A percentile compares a stretch with the other conserved stretches of the same genome.
These are phyloP conservation scores for Cromileptes altivelis DNA, from an alignment of 2,113 vertebrate genomes.

Conservation along the genomic window DNA sequence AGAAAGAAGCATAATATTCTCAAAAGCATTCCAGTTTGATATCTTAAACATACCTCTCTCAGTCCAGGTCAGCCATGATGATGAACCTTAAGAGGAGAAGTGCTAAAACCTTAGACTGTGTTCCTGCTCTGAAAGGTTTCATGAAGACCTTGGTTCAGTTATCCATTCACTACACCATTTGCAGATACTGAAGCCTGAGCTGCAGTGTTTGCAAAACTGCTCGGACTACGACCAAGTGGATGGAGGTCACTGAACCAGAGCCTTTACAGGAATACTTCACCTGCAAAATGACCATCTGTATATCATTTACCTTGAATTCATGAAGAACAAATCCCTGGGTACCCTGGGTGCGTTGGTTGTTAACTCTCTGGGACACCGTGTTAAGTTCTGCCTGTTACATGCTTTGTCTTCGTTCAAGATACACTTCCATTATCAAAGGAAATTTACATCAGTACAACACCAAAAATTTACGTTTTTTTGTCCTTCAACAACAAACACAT, in stretches of 20 bases:
- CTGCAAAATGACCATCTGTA: too few species aligned
- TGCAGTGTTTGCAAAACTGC: slow-evolving; percentile 1
- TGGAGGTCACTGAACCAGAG: neutral
- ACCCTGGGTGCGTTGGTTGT: too few species aligned
- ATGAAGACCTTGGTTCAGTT: slow-evolving; percentile 12
- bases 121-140: slow-evolving; percentile 18
- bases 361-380: too few species aligned
- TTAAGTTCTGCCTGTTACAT: too few species aligned
- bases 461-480: too few species aligned
- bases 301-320: too few species aligned
- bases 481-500: too few species aligned
- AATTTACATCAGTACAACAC: too few species aligned
- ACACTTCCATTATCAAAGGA: too few species aligned
- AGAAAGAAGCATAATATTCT: slow-evolving; percentile 46
- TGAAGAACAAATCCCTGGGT: too few species aligned
- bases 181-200: neutral
- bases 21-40: slow-evolving; percentile 77
- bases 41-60: slow-evolving; percentile 63
- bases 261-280: neutral
- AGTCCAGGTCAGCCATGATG: slow-evolving; percentile 48
- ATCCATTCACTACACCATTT: slow-evolving; percentile 1
- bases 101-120: slow-evolving; percentile 22
- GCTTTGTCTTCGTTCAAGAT: too few species aligned
- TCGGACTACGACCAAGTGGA: neutral
- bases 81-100: slow-evolving; percentile 27